Evolutionary conservation across 2,888 invertebrate genomes (phyloP).

Genomic region (Pycnomerus fuliginosus): DNA sequence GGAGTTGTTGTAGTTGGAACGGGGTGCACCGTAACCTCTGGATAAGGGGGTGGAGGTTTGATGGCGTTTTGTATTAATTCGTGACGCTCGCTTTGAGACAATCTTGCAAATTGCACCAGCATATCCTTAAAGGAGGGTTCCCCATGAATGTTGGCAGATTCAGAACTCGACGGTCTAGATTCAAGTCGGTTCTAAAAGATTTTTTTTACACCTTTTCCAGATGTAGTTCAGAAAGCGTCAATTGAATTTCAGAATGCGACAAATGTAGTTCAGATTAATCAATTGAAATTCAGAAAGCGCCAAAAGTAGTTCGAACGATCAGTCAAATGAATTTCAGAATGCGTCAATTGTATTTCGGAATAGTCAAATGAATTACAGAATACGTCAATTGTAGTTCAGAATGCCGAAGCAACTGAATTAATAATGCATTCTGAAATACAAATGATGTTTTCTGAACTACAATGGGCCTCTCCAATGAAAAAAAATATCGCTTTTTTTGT

Average conservation of each 20-base stretch:
- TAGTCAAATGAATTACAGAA: too few relatives aligned
- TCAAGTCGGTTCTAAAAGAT: conserved; percentile 38
- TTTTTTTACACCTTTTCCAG: conserved; percentile 6
- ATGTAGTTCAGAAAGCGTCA: background rate
- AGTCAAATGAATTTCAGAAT: too few relatives aligned
- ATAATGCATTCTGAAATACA: too few relatives aligned
- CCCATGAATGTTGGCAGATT: conserved; percentile 55
- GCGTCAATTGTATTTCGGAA: too few relatives aligned
- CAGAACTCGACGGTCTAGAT: conserved; percentile 56
- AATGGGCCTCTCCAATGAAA: too few relatives aligned
- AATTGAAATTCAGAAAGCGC: too few relatives aligned
- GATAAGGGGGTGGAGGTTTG: conserved; percentile 67
- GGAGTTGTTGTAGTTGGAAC: conserved; percentile 55
- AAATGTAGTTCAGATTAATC: too few relatives aligned
- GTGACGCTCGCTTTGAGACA: conserved; percentile 57
- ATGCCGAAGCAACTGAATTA: too few relatives aligned
- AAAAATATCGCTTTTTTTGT: background rate
- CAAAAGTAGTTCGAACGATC: too few relatives aligned
- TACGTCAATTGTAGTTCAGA: too few relatives aligned
- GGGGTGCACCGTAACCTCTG: conserved; percentile 77
- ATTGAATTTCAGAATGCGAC: too few relatives aligned
- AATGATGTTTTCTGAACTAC: too few relatives aligned
- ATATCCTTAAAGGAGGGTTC: conserved; percentile 69
- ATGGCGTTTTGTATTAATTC: conserved; percentile 47
- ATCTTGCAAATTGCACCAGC: conserved; percentile 70